Conservation (phyloP, 53 echinoderm and acorn worm genomes). For the Apostichopus leukothele region DNA sequence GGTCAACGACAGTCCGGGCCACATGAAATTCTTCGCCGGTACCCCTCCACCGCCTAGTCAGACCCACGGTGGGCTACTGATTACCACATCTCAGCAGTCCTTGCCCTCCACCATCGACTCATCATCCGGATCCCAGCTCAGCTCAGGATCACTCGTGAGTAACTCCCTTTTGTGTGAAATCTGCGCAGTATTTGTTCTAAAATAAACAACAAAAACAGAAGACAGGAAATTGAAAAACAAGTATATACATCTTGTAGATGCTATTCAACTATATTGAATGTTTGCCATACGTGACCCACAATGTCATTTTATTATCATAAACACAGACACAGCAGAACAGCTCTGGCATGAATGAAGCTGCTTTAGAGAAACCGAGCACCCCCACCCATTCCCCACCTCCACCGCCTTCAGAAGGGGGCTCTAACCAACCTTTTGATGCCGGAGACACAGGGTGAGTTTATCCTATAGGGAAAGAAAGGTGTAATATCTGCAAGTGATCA, state of each 20-base stretch:
- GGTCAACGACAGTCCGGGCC: constrained; percentile 49
- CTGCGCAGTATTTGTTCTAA: too few relatives aligned
- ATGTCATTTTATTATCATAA: too few relatives aligned
- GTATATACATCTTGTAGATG: too few relatives aligned
- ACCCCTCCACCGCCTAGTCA: constrained; percentile 9
- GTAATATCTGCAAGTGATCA: too few relatives aligned
- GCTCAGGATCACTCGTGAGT: constrained; percentile 41
- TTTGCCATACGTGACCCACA: too few relatives aligned
- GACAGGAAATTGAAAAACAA: too few relatives aligned
- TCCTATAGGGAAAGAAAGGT: too few relatives aligned
- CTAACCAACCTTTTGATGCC: neutral
- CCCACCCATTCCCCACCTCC: constrained; percentile 36
- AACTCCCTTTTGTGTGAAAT: neutral
- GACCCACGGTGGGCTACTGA: constrained; percentile 21
- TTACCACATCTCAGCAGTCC: constrained; percentile 38
- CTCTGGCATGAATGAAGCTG: neutral
- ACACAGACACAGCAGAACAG: constrained; percentile 10
- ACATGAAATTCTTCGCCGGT: constrained; percentile 21
- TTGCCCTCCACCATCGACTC: constrained; percentile 3
- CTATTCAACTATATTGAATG: too few relatives aligned
- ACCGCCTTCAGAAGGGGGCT: neutral
- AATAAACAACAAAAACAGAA: too few relatives aligned
- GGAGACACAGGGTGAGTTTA: too few relatives aligned
- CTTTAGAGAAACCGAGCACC: constrained; percentile 16
- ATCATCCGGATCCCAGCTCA: constrained; percentile 30